These are phyloP conservation scores for Lampropteryx suffumata DNA, from an alignment of 2,888 invertebrate species.

Conservation along the genomic window DNA sequence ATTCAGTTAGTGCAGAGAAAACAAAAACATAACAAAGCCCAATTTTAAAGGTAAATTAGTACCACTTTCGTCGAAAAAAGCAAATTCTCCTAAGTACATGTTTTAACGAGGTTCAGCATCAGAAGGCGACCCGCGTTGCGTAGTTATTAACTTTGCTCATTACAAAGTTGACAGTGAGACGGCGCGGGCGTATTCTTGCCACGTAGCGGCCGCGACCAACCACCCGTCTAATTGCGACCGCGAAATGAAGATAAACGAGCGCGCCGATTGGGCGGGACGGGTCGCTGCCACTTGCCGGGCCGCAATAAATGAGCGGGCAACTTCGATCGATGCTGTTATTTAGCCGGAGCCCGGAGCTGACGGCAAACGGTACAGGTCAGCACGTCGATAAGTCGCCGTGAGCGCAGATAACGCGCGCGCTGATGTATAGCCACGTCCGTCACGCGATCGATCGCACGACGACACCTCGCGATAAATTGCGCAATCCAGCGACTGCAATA, in stretches of 20 bases:
- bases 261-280: constrained; percentile 84
- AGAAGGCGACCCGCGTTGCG: constrained; percentile 68
- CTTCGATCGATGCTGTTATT: constrained; percentile 60
- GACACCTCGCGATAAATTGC: constrained; percentile 82
- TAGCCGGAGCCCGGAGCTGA: constrained; percentile 42
- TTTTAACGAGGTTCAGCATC: constrained; percentile 73
- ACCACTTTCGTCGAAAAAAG: constrained; percentile 30
- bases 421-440: constrained; percentile 77
- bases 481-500: constrained; percentile 81
- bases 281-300: constrained; percentile 60
- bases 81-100: constrained; percentile 40
- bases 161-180: constrained; percentile 80
- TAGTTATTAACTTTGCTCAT: constrained; percentile 82
- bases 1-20: too few species aligned
- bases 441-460: constrained; percentile 78
- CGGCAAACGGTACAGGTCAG: constrained; percentile 35
- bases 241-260: constrained; percentile 88
- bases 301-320: constrained; percentile 66
- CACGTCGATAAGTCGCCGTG: constrained; percentile 74
- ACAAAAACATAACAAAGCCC: too few species aligned
- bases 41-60: background rate
- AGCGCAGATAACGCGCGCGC: constrained; percentile 77
- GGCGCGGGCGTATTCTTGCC: constrained; percentile 71
- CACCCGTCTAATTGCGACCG: constrained; percentile 87
- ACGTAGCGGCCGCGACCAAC: constrained; percentile 83